These are phyloP conservation scores for Dendropsophus ebraccatus DNA, from an alignment of 2,113 vertebrate genomes.

Conservation along the genomic window DNA sequence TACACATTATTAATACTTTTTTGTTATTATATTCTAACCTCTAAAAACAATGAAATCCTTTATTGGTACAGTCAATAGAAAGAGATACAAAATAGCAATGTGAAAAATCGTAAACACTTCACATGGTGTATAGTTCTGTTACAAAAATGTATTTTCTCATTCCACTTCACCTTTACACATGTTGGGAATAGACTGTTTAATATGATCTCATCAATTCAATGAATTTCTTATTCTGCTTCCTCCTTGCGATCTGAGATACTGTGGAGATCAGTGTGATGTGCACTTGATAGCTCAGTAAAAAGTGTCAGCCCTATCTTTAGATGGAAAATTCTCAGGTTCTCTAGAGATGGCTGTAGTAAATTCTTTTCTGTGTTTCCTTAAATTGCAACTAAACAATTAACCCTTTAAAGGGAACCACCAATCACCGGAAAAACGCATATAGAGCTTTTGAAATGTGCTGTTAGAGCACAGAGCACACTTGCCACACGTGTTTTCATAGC, in stretches of 20 bases:
- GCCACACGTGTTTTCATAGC: too few species aligned
- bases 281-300: not conserved
- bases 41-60: too few species aligned
- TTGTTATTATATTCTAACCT: too few species aligned
- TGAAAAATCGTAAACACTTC: not conserved
- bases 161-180: not conserved
- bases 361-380: not conserved
- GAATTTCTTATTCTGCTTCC: not conserved
- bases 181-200: not conserved
- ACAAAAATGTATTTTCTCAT: not conserved
- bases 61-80: too few species aligned
- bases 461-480: too few species aligned
- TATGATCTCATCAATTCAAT: not conserved
- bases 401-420: too few species aligned
- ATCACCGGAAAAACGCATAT: too few species aligned
- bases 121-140: not conserved
- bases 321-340: not conserved
- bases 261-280: not conserved
- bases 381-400: not conserved
- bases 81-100: not conserved
- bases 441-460: too few species aligned
- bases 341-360: not conserved
- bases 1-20: too few species aligned
- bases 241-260: not conserved
- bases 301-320: not conserved